Evolutionary conservation across 2,888 invertebrate genomes (phyloP), one percentile per base, ranked within the genome.

Genomic region (Drosophila maculinotata): DNA sequence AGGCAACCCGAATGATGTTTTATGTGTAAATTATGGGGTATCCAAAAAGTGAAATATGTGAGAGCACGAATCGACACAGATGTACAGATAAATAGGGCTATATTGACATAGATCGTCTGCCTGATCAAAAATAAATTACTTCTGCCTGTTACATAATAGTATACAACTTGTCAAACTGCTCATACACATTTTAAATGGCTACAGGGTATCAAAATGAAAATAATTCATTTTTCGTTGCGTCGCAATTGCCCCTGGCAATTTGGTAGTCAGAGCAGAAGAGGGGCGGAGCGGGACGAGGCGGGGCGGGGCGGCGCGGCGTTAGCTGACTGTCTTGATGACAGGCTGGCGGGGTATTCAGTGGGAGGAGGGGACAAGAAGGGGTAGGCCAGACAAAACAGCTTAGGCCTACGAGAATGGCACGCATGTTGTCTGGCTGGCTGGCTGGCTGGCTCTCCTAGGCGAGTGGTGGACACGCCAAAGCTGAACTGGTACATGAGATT

Each of bases 201-300:
- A n/a, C 31, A 45, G 59, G 59, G 59, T 59, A 60, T 45, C 25
- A 5, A 63, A 52, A 60, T 52, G 53, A 79, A 87, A 88, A 86
- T 86, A 89, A 88, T 88, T 89, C 86, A 89, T 83, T 88, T 90
- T 89, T 83, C 85, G 85, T 79, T 76, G 76, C 76, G 78, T 73
- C 65, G 76, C 71, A 67, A 69, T 72, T 76, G 89, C 89, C 89
- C 87, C 78, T 89, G 78, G 87, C 82, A 73, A 66, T 49, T 60
- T 64, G 52, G 45, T 56, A 60, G 54, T 28, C 52, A 17, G 33
- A 6, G 28, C 23, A 44, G 20, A 20, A 20, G 45, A 20, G 31
- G 12, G 20, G 12, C 17, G 1, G 17, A n/a, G 31, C 9, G 17
- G 17, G 1, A 20, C 9, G n/a, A 17, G 25, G 44, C 38, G 39